A percentile compares a stretch with the other conserved stretches of the same genome.
Conservation (phyloP, 2,797 vertebrate species). For the Sebastolobus alascanus region DNA sequence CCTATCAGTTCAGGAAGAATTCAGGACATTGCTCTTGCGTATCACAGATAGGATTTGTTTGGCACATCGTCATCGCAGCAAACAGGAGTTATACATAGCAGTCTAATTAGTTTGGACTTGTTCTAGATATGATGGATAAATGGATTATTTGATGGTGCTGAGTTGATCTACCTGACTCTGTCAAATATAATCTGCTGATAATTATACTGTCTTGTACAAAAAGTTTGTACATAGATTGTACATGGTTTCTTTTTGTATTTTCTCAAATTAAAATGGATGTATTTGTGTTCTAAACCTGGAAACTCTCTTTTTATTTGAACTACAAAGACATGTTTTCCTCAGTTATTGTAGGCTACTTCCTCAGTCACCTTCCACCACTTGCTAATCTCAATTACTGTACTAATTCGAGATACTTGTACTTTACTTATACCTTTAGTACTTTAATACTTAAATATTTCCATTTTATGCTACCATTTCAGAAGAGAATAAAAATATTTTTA, state of each 20-base stretch:
- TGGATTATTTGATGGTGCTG: conserved; percentile 94
- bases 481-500: neutral
- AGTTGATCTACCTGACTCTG: conserved; percentile 97
- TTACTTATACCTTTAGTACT: neutral
- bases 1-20: conserved; percentile 80
- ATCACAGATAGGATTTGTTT: conserved; percentile 79
- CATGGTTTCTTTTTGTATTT: conserved; percentile 99
- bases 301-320: conserved; percentile 53
- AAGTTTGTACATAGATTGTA: conserved; percentile 99
- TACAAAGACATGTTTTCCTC: neutral
- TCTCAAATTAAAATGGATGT: conserved; percentile 99
- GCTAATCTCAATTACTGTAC: neutral
- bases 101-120: conserved; percentile 82
- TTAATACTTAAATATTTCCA: neutral
- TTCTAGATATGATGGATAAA: conserved; percentile 82
- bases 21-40: conserved; percentile 80
- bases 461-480: neutral
- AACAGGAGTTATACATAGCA: conserved; percentile 89
- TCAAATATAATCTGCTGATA: conserved; percentile 98
- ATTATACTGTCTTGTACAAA: conserved; percentile 99
- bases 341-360: neutral
- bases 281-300: conserved; percentile 97
- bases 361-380: neutral
- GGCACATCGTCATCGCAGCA: conserved; percentile 87
- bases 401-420: neutral